Conservation (phyloP, 2,797 vertebrate genomes). For the Enteromius afrohamiltoni region DNA sequence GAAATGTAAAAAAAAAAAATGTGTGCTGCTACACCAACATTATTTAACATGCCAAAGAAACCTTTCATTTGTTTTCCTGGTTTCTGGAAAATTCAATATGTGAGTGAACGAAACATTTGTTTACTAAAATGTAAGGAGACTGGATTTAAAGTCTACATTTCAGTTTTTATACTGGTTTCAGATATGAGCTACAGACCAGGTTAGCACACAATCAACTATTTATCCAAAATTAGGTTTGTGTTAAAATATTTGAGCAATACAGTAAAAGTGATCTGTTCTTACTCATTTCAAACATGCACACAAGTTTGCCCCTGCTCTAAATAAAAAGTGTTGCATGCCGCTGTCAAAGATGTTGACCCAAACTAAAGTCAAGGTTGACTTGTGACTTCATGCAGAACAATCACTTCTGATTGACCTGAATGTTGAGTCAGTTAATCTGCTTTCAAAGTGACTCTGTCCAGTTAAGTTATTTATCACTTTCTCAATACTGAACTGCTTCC, state of each 20-base stretch:
- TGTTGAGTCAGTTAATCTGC: background rate
- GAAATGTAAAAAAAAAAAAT: background rate
- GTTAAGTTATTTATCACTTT: constrained; percentile 10
- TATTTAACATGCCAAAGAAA: background rate
- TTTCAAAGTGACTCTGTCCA: constrained; percentile 11
- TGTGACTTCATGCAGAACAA: constrained; percentile 24
- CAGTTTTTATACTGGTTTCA: background rate
- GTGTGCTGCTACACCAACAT: background rate
- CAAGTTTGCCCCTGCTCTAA: background rate
- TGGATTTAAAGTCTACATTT: background rate
- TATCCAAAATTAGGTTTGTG: background rate
- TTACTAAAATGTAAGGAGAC: background rate
- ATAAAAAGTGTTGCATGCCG: background rate
- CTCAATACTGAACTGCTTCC: background rate
- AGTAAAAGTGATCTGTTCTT: background rate
- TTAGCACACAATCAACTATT: background rate
- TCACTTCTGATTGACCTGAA: background rate
- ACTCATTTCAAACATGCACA: background rate
- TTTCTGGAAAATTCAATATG: too few relatives aligned
- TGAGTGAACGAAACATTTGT: background rate
- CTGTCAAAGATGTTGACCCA: background rate
- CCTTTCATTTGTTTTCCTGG: background rate
- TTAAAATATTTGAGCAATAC: background rate
- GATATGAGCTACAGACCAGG: constrained; percentile 1
- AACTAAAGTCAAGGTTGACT: constrained; percentile 18